Evolutionary conservation across 92 coral and sea anemone species (phyloP).

Genomic region (Meandrina meandrites): DNA sequence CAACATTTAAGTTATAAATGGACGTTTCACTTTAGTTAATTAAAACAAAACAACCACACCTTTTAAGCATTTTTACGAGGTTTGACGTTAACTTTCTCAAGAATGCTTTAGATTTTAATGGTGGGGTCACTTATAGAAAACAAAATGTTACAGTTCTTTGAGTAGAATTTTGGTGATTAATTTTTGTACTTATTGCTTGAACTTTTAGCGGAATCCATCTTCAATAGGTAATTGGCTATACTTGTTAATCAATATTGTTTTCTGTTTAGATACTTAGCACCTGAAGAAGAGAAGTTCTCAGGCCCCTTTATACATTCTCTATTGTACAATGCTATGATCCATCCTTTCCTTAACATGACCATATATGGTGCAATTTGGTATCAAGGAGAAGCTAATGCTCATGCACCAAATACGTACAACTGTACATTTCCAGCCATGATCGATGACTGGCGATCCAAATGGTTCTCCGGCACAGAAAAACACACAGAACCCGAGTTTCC

Average conservation of each 20-base stretch:
- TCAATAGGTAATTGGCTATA: too few species aligned
- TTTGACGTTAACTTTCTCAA: too few species aligned
- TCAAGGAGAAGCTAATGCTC: conserved; percentile 90
- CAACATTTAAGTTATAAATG: too few species aligned
- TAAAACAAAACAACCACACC: too few species aligned
- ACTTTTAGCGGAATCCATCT: too few species aligned
- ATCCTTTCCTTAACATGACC: conserved; percentile 94
- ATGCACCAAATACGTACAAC: conserved; percentile 75
- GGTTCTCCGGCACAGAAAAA: conserved; percentile 76
- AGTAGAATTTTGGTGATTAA: too few species aligned
- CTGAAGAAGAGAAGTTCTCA: conserved; percentile 20
- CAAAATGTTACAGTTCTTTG: too few species aligned
- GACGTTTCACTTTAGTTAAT: too few species aligned
- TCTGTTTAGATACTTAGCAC: conserved; percentile 16
- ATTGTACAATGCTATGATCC: conserved; percentile 95
- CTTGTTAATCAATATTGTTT: background rate
- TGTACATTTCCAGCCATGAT: conserved; percentile 99
- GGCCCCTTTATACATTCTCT: conserved; percentile 57
- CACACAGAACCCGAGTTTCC: conserved; percentile 80
- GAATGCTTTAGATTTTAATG: too few species aligned
- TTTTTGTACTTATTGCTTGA: too few species aligned
- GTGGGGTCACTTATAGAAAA: too few species aligned
- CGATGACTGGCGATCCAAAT: conserved; percentile 95
- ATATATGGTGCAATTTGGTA: conserved; percentile 98
- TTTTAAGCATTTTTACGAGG: too few species aligned